These are phyloP conservation scores for Danio aesculapii DNA, from an alignment of 2,797 vertebrate genomes.

Conservation along the genomic window DNA sequence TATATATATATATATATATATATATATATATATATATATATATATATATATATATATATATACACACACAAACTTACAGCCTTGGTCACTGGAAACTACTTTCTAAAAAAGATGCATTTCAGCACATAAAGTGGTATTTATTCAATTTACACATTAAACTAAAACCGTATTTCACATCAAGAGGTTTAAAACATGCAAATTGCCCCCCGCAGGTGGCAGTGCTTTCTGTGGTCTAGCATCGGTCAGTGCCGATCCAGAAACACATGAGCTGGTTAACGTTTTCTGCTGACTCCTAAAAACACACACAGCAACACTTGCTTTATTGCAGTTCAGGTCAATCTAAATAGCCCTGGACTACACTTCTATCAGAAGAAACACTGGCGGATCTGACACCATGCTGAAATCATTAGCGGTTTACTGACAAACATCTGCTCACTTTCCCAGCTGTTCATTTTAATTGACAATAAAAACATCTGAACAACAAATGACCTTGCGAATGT, in stretches of 20 bases:
- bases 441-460: slow-evolving; percentile 71
- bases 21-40: no score
- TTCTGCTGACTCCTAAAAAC: neutral
- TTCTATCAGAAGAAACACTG: neutral
- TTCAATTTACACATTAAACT: no score
- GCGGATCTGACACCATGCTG: neutral
- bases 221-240: no score
- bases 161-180: no score
- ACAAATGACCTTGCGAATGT: slow-evolving; percentile 69
- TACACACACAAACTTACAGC: no score
- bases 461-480: slow-evolving; percentile 70
- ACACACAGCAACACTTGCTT: neutral
- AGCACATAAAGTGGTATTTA: no score
- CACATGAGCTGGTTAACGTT: neutral
- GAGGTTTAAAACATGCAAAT: neutral
- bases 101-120: no score
- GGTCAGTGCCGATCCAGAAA: no score
- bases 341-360: neutral
- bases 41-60: no score
- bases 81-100: no score
- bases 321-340: neutral
- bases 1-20: no score
- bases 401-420: slow-evolving; percentile 15
- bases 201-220: neutral
- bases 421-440: slow-evolving; percentile 35